Evolutionary conservation across 2,888 invertebrate genomes (phyloP).

Genomic region (Drosophila anomelani): DNA sequence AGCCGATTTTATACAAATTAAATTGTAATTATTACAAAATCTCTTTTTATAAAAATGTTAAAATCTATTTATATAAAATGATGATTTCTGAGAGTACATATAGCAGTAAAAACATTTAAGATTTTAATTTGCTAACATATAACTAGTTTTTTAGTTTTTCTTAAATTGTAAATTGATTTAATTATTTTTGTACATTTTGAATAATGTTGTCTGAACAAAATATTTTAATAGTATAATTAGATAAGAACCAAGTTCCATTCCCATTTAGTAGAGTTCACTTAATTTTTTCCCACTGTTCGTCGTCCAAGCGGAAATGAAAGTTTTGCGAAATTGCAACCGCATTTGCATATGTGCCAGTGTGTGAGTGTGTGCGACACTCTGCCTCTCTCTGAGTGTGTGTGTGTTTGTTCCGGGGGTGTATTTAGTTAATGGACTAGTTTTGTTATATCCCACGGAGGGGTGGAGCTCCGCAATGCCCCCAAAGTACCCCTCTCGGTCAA

Average conservation of each 20-base stretch:
- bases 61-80: neutral
- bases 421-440: slow-evolving; percentile 73
- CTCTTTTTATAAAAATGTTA: neutral
- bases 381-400: neutral
- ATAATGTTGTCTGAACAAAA: no score
- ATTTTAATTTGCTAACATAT: no score
- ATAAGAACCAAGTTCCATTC: neutral
- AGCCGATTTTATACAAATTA: neutral
- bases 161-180: neutral
- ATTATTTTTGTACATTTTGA: neutral
- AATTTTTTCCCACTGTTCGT: slow-evolving; percentile 13
- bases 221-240: neutral
- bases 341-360: slow-evolving; percentile 35
- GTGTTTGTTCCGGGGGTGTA: slow-evolving; percentile 34
- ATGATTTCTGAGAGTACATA: no score
- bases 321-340: slow-evolving; percentile 61
- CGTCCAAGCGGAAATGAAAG: slow-evolving; percentile 69
- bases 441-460: slow-evolving; percentile 36
- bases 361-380: slow-evolving; percentile 6
- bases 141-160: neutral
- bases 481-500: slow-evolving; percentile 15
- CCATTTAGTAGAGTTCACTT: neutral
- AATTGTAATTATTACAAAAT: neutral
- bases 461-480: neutral
- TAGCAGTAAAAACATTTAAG: no score